Base-by-base conservation (phyloP, 1,140 invertebrate genomes). In the Grapholita molesta region DNA sequence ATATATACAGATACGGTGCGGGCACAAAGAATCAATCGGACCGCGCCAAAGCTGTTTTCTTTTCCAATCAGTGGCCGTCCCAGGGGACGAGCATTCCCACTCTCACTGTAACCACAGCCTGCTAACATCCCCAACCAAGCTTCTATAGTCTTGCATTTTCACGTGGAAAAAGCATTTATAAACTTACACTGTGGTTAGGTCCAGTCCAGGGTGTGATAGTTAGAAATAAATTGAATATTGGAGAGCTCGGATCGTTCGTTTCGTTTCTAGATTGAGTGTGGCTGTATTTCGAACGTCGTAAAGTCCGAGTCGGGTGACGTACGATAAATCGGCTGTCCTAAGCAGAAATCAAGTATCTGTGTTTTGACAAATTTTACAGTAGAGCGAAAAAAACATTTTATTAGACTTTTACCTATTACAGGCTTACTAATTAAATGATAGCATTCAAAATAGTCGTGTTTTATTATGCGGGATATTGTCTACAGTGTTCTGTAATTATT, bases 221-320 rank as follows among this genome's bases (percentile, higher is more conserved):
- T 88, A 86, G 77, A 83, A 87, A 85, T 88, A 86, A 88, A 88
- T 88, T 84, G 85, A 86, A 86, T 85, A 86, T 85, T 79, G 83
- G 79, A 76, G 71, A 78, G 69, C 67, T 71, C 55, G 70, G 69
- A 71, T 74, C 75, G 53, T 73, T 77, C 75, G 78, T 74, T 82
- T 77, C 73, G 69, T 67, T 74, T 38, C 65, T 71, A 72, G 78
- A 79, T 82, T 77, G 77, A 81, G 74, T 77, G 76, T 74, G 74
- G 74, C 72, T 80, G 77, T 77, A 83, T 82, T 79, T 84, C 77
- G 78, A 76, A 75, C 70, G 53, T 79, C 72, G 79, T 79, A 84
- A 78, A 78, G 75, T 76, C 74, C 74, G 73, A 78, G 68, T 68
- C 72, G 30, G 66, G 66, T 70, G 72, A 70, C 72, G 71, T 68